Base-by-base conservation (phyloP, 2,797 vertebrate species). In the Parauchenoglanis ngamensis region DNA sequence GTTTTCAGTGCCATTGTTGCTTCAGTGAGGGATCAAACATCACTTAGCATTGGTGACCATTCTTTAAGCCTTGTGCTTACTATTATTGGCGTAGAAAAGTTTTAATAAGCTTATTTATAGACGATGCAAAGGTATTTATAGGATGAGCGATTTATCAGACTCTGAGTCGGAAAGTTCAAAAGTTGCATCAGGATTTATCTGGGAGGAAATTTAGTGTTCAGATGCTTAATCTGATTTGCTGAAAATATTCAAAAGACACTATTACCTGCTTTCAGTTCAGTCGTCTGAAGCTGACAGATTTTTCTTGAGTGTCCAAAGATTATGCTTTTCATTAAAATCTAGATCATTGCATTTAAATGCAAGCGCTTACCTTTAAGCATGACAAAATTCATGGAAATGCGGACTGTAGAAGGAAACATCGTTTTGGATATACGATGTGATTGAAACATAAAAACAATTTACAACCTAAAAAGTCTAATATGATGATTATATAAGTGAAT, bases 11-110 rank as follows among this genome's bases (percentile, higher is more conserved):
- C 85, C 87, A 79, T 67, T 77, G 77, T 75, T 73, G 61, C 67
- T 88, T 68, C 59, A 85, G 25, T 54, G 49, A 52, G 25, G 49
- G 73, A 88, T 90, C 57, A 72, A 49, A 81, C 76, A 84, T 86
- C 35, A n/a, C 5, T 57, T 57, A 82, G 73, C 57, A 75, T 72
- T 17, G 76, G 52, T 78, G 52, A 6, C 31, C 65, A 3, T 54
- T 85, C 10, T 84, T 65, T n/a, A 70, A 59, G 46, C 23, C 28
- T 61, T 3, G n/a, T 54, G 17, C 76, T 84, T 67, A 54, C 1
- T 87, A 28, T n/a, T 28, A 59, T 46, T 57, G 8, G 28, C 44
- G n/a, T 68, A 79, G 23, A 15, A 46, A 85, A 25, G 11, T 10
- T 73, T 83, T 63, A 35, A 57, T 46, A 63, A 81, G 7, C 7